phyloP scores from a whole-genome alignment of 2,888 invertebrate species.

The Dryomyza anilis region DNA sequence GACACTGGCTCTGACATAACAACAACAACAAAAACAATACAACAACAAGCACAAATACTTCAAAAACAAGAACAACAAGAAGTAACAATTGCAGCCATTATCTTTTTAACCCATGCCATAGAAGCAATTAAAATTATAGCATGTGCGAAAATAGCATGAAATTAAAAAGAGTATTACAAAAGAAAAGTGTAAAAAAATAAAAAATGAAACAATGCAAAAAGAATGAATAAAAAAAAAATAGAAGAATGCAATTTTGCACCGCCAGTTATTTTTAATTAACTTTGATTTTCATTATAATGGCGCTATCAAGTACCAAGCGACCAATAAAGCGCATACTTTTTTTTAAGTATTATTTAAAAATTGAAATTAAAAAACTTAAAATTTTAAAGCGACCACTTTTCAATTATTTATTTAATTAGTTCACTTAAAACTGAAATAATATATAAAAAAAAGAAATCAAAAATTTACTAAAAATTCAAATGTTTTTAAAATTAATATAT shows the following conservation, averaged over 20 bases:
- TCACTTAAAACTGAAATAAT: no score
- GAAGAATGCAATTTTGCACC: slow-evolving; percentile 19
- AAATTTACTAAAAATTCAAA: not conserved
- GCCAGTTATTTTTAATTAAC: slow-evolving; percentile 44
- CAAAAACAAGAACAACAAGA: not conserved
- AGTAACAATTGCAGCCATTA: no score
- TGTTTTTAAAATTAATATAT: not conserved
- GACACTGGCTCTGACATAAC: not conserved
- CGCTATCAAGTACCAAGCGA: no score
- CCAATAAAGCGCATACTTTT: no score
- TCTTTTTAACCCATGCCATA: no score
- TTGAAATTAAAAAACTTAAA: not conserved
- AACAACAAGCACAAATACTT: not conserved
- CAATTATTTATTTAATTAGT: no score
- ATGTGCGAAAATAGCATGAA: not conserved
- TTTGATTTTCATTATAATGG: slow-evolving; percentile 40
- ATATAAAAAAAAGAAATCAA: no score
- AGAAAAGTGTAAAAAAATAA: not conserved
- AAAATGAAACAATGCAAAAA: not conserved
- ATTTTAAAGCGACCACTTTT: no score
- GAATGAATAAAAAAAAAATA: not conserved
- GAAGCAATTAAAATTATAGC: not conserved
- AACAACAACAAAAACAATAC: not conserved
- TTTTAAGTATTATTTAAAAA: not conserved
- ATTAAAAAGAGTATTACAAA: not conserved